A percentile compares a stretch with the other conserved stretches of the same genome.
Evolutionary conservation across 2,888 invertebrate genomes (phyloP).

Genomic region (Chrysodeixis includens): DNA sequence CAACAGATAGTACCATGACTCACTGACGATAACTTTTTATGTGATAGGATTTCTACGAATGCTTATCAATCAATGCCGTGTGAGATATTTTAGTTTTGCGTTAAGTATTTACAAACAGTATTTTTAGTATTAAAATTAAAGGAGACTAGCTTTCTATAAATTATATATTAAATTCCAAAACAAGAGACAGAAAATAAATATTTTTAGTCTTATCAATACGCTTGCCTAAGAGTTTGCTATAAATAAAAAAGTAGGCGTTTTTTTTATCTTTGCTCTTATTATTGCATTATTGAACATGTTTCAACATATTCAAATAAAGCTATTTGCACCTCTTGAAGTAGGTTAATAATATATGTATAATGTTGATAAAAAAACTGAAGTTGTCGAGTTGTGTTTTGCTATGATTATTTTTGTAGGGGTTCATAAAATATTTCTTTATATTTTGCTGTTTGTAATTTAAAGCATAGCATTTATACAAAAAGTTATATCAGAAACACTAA

Average conservation of each 20-base stretch:
- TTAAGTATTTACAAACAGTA: too few species aligned
- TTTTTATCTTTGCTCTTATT: neutral
- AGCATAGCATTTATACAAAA: too few species aligned
- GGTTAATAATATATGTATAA: too few species aligned
- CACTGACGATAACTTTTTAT: conserved; percentile 13
- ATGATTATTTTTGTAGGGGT: neutral
- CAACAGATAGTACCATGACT: neutral
- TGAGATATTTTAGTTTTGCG: neutral
- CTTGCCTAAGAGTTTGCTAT: neutral
- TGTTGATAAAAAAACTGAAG: too few species aligned
- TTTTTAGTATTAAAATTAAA: too few species aligned
- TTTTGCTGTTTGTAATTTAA: too few species aligned
- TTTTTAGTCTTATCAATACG: neutral
- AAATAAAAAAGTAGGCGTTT: conserved; percentile 10
- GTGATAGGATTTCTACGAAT: conserved; percentile 4
- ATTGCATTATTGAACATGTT: neutral
- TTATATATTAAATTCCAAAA: neutral
- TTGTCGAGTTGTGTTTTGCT: neutral
- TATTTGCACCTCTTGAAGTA: neutral
- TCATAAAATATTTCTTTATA: neutral
- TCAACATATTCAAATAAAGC: neutral
- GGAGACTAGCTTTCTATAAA: neutral
- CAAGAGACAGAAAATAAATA: neutral
- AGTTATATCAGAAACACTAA: too few species aligned
- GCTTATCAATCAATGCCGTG: neutral